A percentile compares a stretch with the other conserved stretches of the same genome.
Evolutionary conservation across 2,113 vertebrate genomes (phyloP).

Genomic region (Psilopogon haemacephalus): DNA sequence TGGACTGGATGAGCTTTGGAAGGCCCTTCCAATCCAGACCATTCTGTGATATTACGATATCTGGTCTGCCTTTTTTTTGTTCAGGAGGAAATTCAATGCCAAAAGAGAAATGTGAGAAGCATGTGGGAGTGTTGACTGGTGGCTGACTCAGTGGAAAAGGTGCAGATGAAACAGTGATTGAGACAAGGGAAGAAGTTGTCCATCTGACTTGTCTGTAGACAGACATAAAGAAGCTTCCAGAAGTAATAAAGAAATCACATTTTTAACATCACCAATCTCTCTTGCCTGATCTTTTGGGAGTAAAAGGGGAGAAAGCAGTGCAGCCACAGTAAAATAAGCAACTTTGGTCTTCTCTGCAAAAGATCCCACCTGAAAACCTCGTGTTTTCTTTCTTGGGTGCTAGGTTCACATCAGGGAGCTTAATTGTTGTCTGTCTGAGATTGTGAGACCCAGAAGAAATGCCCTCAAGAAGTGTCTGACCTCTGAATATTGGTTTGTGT

Average conservation of each 20-base stretch:
- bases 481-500: conserved; percentile 19
- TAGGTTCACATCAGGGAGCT: neutral
- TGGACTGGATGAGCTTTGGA: too few relatives aligned
- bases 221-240: neutral
- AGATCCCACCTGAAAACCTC: neutral
- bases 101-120: neutral
- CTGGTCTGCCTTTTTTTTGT: neutral
- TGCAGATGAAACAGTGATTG: neutral
- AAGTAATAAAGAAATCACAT: neutral
- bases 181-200: neutral
- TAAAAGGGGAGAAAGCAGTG: neutral
- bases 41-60: too few relatives aligned
- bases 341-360: neutral
- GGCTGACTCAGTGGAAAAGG: neutral
- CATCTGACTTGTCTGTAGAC: neutral
- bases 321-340: neutral
- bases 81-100: neutral
- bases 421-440: neutral
- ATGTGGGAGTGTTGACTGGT: neutral
- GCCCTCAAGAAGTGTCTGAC: neutral
- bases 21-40: too few relatives aligned
- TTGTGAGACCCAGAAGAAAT: neutral
- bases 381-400: neutral
- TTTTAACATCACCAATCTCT: neutral
- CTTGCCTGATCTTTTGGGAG: neutral